These are phyloP conservation scores for Lordiphosa collinella DNA, from an alignment of 1,140 invertebrate species.

Conservation along the genomic window DNA sequence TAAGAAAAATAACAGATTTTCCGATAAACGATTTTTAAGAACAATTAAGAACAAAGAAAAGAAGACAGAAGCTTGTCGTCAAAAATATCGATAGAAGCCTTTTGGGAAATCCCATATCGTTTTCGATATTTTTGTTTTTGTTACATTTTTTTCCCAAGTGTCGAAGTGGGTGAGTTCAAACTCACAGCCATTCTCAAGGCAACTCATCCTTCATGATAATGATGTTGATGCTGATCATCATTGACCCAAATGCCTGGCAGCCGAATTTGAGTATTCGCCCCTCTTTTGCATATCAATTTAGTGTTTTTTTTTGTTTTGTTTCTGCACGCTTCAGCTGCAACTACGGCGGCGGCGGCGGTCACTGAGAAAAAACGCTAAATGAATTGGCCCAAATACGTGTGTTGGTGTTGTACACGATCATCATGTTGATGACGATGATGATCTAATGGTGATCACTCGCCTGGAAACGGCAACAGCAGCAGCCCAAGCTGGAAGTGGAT, in stretches of 20 bases:
- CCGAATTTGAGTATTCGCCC: constrained; percentile 26
- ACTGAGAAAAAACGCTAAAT: constrained; percentile 59
- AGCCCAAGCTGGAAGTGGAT: constrained; percentile 33
- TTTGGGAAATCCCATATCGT: too few species aligned
- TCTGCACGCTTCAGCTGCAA: constrained; percentile 68
- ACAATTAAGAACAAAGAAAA: too few species aligned
- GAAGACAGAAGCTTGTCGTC: too few species aligned
- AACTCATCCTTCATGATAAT: background rate
- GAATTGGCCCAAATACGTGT: constrained; percentile 71
- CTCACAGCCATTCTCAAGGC: background rate
- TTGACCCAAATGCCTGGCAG: constrained; percentile 42
- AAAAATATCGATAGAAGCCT: too few species aligned
- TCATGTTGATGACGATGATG: constrained; percentile 17
- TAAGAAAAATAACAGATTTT: too few species aligned
- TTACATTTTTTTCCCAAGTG: too few species aligned
- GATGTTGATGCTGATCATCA: background rate
- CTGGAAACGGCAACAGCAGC: constrained; percentile 51
- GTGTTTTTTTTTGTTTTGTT: constrained; percentile 5
- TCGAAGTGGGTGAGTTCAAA: background rate
- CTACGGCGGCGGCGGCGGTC: constrained; percentile 32
- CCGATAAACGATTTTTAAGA: too few species aligned
- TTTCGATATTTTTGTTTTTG: too few species aligned
- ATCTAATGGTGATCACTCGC: constrained; percentile 65
- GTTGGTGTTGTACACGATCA: constrained; percentile 36
- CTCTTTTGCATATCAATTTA: constrained; percentile 19